Percentiles rank a stretch among this genome's conserved stretches.
These are phyloP conservation scores for Agrotis clavis DNA, from an alignment of 2,888 invertebrate species.

Conservation along the genomic window DNA sequence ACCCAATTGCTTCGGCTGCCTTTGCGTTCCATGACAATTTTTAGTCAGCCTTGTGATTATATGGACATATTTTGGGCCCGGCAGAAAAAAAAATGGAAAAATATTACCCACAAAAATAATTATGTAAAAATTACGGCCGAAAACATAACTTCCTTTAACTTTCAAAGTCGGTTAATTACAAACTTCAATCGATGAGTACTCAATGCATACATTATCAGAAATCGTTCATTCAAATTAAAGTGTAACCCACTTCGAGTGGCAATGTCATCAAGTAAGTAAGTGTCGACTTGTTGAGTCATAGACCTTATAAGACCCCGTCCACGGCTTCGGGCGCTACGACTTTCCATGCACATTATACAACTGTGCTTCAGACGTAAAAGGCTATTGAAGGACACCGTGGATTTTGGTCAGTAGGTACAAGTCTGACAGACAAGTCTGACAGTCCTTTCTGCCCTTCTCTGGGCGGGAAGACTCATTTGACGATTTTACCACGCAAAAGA, in stretches of 20 bases:
- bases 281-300: slow-evolving; percentile 35
- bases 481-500: no score
- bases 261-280: slow-evolving; percentile 35
- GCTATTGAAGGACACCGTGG: no score
- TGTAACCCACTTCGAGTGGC: slow-evolving; percentile 35
- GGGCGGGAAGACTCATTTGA: no score
- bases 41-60: no score
- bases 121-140: neutral
- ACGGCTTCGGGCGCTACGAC: neutral
- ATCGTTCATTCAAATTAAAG: slow-evolving; percentile 41
- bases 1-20: no score
- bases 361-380: no score
- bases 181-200: slow-evolving; percentile 1
- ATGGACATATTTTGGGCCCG: no score
- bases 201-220: slow-evolving; percentile 16
- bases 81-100: neutral
- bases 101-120: neutral
- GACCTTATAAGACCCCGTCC: slow-evolving; percentile 12
- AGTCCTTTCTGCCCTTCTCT: no score
- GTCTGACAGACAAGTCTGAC: no score
- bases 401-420: no score
- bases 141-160: no score
- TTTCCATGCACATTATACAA: neutral
- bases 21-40: no score
- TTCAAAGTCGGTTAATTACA: neutral